Evolutionary conservation across 2,113 vertebrate genomes (phyloP).

Genomic region (Tichodroma muraria): DNA sequence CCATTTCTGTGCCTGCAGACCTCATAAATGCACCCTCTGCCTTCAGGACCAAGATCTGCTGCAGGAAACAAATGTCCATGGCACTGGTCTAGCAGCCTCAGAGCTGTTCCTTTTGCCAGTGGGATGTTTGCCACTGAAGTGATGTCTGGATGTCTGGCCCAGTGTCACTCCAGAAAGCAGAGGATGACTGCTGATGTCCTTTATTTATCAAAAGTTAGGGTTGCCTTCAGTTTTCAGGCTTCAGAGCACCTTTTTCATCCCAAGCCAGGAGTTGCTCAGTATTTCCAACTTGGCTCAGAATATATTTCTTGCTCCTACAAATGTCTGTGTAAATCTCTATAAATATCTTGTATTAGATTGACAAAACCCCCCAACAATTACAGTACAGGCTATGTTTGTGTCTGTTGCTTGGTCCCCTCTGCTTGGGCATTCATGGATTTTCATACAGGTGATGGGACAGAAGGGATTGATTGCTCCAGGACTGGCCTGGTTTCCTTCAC

Average conservation of each 20-base stretch:
- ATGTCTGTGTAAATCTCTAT: neutral
- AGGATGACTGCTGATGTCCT: neutral
- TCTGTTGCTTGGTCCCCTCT: neutral
- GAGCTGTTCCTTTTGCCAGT: neutral
- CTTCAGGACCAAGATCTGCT: neutral
- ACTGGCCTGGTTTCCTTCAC: rapidly evolving
- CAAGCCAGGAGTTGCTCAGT: neutral
- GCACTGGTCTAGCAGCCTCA: neutral
- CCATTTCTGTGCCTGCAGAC: neutral
- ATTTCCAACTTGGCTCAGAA: neutral
- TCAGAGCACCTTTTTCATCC: neutral
- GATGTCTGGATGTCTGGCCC: neutral
- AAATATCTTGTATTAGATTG: neutral
- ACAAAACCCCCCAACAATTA: neutral
- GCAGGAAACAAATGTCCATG: neutral
- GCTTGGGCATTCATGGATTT: neutral
- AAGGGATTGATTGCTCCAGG: neutral
- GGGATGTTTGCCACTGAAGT: neutral
- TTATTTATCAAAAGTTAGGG: neutral
- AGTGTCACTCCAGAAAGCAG: neutral
- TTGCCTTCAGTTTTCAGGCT: neutral
- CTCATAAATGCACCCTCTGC: neutral
- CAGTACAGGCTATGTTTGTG: neutral
- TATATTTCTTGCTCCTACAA: neutral
- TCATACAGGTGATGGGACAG: neutral